Conservation (phyloP, 1,140 invertebrate genomes). For the Lepidotrigona ventralis region DNA sequence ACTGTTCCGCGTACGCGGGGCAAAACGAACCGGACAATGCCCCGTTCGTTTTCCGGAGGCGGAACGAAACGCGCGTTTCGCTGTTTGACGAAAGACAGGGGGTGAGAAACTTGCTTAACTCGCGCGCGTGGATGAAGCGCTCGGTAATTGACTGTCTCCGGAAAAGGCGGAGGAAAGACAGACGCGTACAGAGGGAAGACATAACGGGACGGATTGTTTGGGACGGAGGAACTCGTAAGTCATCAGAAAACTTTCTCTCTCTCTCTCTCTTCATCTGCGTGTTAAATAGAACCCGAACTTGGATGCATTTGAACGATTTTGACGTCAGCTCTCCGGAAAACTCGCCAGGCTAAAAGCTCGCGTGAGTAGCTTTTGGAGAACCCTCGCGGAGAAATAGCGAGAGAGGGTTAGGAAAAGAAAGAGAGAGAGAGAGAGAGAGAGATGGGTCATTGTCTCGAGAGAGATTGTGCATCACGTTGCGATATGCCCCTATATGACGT, state of each 20-base stretch:
- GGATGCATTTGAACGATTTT: background rate
- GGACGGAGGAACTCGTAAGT: too few species aligned
- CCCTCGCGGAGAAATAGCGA: background rate
- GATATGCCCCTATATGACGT: constrained; percentile 59
- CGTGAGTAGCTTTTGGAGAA: constrained; percentile 13
- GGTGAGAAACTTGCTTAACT: background rate
- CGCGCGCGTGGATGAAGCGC: background rate
- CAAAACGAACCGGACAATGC: background rate
- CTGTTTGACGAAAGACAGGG: background rate
- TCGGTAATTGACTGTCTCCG: constrained; percentile 18
- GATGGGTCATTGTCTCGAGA: constrained; percentile 54
- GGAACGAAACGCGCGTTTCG: background rate
- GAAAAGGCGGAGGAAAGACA: background rate
- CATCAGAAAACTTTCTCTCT: background rate
- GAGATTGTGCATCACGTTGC: background rate
- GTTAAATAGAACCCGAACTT: too few species aligned
- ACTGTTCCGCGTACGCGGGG: background rate
- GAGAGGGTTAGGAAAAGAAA: background rate
- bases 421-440: constrained; percentile 9
- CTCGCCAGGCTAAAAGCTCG: background rate
- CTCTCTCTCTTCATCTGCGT: too few species aligned
- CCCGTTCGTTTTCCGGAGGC: background rate
- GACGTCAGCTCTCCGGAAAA: background rate
- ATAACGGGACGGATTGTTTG: background rate
- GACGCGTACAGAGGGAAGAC: too few species aligned